Percentiles rank a stretch among this genome's conserved stretches.
Conservation (phyloP, 2,888 invertebrate genomes). For the Imbricaverruca yamaguchii region DNA sequence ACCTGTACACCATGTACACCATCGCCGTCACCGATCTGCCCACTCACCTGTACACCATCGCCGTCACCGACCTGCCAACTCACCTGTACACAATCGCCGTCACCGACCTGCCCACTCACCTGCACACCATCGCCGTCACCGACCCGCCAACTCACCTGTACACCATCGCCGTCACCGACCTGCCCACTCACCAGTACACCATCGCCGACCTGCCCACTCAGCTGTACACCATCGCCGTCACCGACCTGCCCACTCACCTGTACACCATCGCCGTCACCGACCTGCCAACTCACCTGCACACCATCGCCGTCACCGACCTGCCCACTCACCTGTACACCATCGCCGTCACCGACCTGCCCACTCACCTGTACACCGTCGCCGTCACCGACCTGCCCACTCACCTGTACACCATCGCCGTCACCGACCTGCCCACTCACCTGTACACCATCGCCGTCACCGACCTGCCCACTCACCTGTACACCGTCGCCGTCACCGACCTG, state of each 20-base stretch:
- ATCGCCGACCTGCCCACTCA: too few relatives aligned
- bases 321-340: slow-evolving; percentile 80
- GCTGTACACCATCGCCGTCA: too few relatives aligned
- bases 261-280: slow-evolving; percentile 70
- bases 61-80: slow-evolving; percentile 43
- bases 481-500: slow-evolving; percentile 55
- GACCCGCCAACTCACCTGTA: slow-evolving; percentile 62
- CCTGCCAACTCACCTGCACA: slow-evolving; percentile 68
- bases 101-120: slow-evolving; percentile 49
- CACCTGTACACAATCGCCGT: slow-evolving; percentile 87
- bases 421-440: slow-evolving; percentile 53
- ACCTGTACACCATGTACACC: slow-evolving; percentile 97
- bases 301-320: slow-evolving; percentile 55
- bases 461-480: slow-evolving; percentile 68
- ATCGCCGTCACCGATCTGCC: too few relatives aligned
- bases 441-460: slow-evolving; percentile 70
- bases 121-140: slow-evolving; percentile 76
- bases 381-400: slow-evolving; percentile 42
- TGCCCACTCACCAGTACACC: slow-evolving; percentile 73
- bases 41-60: slow-evolving; percentile 86
- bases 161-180: slow-evolving; percentile 60
- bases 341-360: slow-evolving; percentile 45
- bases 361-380: slow-evolving; percentile 90
- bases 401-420: slow-evolving; percentile 83
- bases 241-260: slow-evolving; percentile 53